These are phyloP conservation scores for Pachydiplax longipennis DNA, from an alignment of 2,888 invertebrate species.

Conservation along the genomic window DNA sequence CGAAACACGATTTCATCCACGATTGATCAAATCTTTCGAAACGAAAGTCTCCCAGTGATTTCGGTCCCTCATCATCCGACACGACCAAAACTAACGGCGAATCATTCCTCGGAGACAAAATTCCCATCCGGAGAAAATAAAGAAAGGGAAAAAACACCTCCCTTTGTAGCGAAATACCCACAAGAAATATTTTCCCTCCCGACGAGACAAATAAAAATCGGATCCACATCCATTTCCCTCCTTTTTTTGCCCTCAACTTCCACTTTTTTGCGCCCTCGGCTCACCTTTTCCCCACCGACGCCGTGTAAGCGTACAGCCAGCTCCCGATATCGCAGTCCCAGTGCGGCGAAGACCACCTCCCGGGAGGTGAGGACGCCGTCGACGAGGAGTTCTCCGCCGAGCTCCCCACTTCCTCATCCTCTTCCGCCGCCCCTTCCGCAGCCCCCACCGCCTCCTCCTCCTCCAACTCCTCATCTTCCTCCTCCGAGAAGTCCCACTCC, in stretches of 20 bases:
- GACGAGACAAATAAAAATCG: not conserved
- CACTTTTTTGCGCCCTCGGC: not conserved
- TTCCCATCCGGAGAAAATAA: too few species aligned
- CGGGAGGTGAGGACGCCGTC: constrained; percentile 47
- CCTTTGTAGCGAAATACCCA: too few species aligned
- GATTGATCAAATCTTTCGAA: too few species aligned
- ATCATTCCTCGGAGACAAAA: too few species aligned
- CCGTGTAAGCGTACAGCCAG: constrained; percentile 59
- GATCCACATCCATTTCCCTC: not conserved
- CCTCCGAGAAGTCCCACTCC: constrained; percentile 19
- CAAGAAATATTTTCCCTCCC: not conserved
- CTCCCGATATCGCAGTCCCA: constrained; percentile 57
- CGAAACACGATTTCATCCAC: too few species aligned
- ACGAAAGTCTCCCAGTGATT: too few species aligned
- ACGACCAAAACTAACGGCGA: too few species aligned
- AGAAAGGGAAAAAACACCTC: too few species aligned
- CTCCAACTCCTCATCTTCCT: not conserved
- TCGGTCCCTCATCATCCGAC: too few species aligned
- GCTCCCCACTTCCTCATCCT: not conserved
- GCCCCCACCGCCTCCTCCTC: not conserved
- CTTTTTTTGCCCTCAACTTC: not conserved
- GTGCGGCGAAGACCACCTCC: constrained; percentile 59
- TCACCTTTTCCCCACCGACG: constrained; percentile 51
- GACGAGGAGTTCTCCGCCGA: not conserved
- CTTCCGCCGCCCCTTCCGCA: not conserved